Percentiles rank a stretch among this genome's conserved stretches.
Evolutionary conservation across 2,888 invertebrate species (phyloP).

Genomic region (Oxyteleia sp.): DNA sequence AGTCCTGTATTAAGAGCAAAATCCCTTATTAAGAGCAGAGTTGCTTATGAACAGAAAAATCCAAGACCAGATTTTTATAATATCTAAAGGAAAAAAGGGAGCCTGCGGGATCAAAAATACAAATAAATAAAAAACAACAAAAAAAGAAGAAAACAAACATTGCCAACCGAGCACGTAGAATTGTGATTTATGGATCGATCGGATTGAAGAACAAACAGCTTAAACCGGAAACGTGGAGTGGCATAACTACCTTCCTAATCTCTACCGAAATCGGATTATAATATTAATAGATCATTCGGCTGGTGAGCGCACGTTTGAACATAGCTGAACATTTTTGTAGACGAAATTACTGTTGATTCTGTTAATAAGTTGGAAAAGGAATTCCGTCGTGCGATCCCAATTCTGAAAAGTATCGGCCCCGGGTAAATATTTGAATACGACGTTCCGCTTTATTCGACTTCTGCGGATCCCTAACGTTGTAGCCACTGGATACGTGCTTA

Average conservation of each 20-base stretch:
- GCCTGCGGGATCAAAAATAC: no score
- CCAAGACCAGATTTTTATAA: constrained; percentile 17
- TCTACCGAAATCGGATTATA: constrained; percentile 17
- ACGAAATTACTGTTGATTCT: constrained; percentile 1
- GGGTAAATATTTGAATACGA: constrained; percentile 45
- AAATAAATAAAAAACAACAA: no score
- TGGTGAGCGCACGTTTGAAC: constrained; percentile 9
- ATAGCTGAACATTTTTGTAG: constrained; percentile 9
- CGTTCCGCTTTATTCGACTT: constrained; percentile 13
- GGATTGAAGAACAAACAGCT: constrained; percentile 28
- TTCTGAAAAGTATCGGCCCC: background rate
- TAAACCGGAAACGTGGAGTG: constrained; percentile 19
- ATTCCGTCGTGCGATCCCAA: background rate
- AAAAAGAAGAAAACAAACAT: no score
- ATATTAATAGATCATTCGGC: constrained; percentile 7
- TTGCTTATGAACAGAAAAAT: no score
- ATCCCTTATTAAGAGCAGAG: no score
- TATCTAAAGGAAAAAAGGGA: no score
- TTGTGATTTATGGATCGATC: constrained; percentile 46
- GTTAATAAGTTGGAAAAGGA: constrained; percentile 6
- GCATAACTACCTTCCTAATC: constrained; percentile 36
- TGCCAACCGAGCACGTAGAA: no score
- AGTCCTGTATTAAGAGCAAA: no score
- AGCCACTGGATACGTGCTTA: no score
- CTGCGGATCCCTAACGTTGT: constrained; percentile 32